Conservation (phyloP, 1,140 invertebrate genomes). For the Orchesella cincta region DNA sequence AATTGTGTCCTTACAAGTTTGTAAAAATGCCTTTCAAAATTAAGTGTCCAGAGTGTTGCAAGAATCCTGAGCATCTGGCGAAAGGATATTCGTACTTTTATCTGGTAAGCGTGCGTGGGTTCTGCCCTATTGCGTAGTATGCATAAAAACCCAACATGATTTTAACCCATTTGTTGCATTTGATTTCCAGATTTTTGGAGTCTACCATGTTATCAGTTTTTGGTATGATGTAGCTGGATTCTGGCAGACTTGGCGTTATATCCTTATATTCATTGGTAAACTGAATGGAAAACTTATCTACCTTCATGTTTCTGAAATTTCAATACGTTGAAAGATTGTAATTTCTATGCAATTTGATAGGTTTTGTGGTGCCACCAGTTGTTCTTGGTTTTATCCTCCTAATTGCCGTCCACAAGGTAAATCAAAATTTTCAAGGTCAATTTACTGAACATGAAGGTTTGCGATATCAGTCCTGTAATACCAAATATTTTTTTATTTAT, state of each 20-base stretch:
- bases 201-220: constrained; percentile 29
- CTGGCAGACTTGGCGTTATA: not conserved
- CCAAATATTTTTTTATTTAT: not conserved
- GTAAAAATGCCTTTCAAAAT: constrained; percentile 18
- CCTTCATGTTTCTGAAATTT: too few relatives aligned
- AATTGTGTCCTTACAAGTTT: constrained; percentile 12
- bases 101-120: constrained; percentile 5
- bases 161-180: not conserved
- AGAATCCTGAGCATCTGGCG: not conserved
- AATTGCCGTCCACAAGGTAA: constrained; percentile 37
- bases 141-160: not conserved
- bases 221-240: constrained; percentile 36
- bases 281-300: too few relatives aligned
- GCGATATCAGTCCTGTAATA: constrained; percentile 14
- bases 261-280: constrained; percentile 35
- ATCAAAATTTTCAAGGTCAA: not conserved
- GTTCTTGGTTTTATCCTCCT: constrained; percentile 30
- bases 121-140: too few relatives aligned
- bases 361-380: constrained; percentile 35
- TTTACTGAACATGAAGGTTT: not conserved
- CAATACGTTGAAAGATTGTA: too few relatives aligned
- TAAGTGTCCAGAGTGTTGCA: not conserved
- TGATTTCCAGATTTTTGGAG: not conserved
- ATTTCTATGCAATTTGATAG: constrained; percentile 1
- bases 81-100: constrained; percentile 28